A percentile compares a stretch with the other conserved stretches of the same genome.
Evolutionary conservation across 2,113 vertebrate species (phyloP).

Genomic region (Meles meles): DNA sequence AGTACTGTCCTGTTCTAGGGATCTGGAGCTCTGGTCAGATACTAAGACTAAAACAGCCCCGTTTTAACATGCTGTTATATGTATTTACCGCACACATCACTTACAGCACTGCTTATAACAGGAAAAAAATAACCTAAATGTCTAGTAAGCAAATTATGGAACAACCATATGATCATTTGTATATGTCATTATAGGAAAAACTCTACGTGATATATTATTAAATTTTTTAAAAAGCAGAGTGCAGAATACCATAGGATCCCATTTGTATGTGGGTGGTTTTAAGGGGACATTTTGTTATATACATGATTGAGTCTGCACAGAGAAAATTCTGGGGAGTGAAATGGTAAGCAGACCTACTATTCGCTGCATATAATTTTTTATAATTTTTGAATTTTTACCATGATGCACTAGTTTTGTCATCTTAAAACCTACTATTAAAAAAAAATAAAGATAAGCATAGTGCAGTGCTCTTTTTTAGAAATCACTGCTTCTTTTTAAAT

Average conservation of each 20-base stretch:
- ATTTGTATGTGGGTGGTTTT: background rate
- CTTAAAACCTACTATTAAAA: background rate
- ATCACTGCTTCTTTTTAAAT: background rate
- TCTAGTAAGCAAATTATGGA: background rate
- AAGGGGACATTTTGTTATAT: background rate
- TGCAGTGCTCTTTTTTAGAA: background rate
- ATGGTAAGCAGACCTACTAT: background rate
- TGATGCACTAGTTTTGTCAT: background rate
- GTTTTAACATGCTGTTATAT: background rate
- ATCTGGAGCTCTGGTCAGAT: background rate
- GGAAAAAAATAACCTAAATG: slow-evolving; percentile 13
- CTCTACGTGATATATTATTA: background rate
- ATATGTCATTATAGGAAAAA: background rate
- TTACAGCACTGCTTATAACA: background rate
- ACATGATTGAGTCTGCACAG: background rate
- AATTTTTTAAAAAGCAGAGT: background rate
- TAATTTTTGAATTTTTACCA: background rate
- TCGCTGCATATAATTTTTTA: background rate
- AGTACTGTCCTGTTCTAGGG: background rate
- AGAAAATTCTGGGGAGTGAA: background rate
- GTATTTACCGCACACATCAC: background rate
- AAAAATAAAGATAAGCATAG: background rate
- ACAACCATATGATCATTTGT: background rate
- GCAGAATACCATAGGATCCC: background rate
- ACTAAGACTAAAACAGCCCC: background rate